Conservation (phyloP, 2,888 invertebrate species). For the Xestia rhomboidea region DNA sequence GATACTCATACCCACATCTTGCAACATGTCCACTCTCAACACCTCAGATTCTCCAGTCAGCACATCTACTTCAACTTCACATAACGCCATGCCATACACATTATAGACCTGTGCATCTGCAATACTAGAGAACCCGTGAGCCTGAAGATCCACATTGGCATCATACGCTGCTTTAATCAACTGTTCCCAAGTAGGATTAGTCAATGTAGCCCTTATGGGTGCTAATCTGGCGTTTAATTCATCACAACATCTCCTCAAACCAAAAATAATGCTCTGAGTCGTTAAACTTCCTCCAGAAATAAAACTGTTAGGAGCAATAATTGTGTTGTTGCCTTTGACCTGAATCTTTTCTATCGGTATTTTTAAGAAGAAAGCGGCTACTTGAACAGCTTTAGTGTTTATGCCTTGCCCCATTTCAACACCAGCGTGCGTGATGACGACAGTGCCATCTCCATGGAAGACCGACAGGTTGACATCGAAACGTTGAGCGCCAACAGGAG, state of each 20-base stretch:
- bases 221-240: constrained; percentile 82
- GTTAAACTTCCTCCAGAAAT: constrained; percentile 92
- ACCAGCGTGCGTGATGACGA: constrained; percentile 92
- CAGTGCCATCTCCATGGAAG: constrained; percentile 89
- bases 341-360: constrained; percentile 92
- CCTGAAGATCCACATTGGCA: constrained; percentile 69
- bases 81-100: constrained; percentile 89
- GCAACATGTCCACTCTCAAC: constrained; percentile 91
- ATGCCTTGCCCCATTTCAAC: constrained; percentile 94
- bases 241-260: constrained; percentile 86
- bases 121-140: constrained; percentile 66
- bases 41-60: constrained; percentile 92
- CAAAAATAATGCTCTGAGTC: constrained; percentile 91
- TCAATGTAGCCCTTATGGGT: constrained; percentile 77
- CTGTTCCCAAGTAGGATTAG: constrained; percentile 86
- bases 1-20: constrained; percentile 92
- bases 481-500: constrained; percentile 71
- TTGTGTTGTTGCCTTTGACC: constrained; percentile 92
- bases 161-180: constrained; percentile 84
- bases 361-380: constrained; percentile 92
- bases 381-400: constrained; percentile 92
- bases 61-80: constrained; percentile 93
- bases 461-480: constrained; percentile 59
- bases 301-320: constrained; percentile 91
- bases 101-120: constrained; percentile 67